Conservation (phyloP, 2,797 vertebrate genomes). For the Prionace glauca region DNA sequence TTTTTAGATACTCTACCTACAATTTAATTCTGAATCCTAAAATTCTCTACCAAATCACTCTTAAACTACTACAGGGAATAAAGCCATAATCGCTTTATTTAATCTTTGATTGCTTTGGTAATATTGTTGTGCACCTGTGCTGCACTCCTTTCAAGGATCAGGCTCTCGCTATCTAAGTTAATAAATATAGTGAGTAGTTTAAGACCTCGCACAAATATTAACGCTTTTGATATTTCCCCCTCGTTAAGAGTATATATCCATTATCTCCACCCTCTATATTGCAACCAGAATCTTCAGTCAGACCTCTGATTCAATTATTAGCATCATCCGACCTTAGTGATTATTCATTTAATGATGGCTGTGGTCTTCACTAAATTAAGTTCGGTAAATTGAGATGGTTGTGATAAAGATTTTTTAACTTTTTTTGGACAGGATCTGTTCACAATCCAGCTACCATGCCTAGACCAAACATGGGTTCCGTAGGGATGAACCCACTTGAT, state of each 20-base stretch:
- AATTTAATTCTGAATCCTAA: not conserved
- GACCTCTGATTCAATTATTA: not conserved
- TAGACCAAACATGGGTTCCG: constrained; percentile 55
- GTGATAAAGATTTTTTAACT: not conserved
- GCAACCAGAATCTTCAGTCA: not conserved
- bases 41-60: not conserved
- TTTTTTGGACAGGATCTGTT: constrained; percentile 30
- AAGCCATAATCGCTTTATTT: not conserved
- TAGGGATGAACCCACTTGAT: constrained; percentile 56
- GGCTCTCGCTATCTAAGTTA: not conserved
- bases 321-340: not conserved
- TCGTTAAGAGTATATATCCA: not conserved
- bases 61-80: not conserved
- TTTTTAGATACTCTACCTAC: not conserved
- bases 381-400: not conserved
- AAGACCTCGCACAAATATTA: no score
- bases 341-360: not conserved
- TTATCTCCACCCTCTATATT: not conserved
- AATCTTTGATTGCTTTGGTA: not conserved
- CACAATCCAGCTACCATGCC: constrained; percentile 54
- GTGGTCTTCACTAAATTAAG: not conserved
- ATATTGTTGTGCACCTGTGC: not conserved
- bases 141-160: not conserved
- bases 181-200: not conserved
- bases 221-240: not conserved